A percentile compares a stretch with the other conserved stretches of the same genome.
Evolutionary conservation across 2,888 invertebrate species (phyloP).

Genomic region (Phyllotreta striolata): DNA sequence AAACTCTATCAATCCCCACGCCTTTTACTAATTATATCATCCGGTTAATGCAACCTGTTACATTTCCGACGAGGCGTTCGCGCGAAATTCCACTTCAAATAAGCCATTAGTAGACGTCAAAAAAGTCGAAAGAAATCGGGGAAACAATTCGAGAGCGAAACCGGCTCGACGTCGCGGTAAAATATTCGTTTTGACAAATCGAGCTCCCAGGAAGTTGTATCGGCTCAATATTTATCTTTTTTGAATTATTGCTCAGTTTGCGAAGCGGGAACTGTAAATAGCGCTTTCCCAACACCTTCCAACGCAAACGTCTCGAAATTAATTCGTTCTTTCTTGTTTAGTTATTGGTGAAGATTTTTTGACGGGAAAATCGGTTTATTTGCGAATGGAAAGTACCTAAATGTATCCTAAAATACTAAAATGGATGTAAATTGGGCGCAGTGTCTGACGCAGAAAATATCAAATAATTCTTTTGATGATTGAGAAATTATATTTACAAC

Average conservation of each 20-base stretch:
- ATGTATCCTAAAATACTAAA: too few relatives aligned
- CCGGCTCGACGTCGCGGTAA: background rate
- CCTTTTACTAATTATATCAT: too few relatives aligned
- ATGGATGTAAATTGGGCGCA: too few relatives aligned
- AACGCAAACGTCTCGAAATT: conserved; percentile 7
- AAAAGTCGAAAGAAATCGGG: conserved; percentile 26
- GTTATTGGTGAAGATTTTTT: background rate
- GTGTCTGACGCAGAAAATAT: too few relatives aligned
- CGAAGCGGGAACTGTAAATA: conserved; percentile 7
- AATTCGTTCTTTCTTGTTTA: conserved; percentile 2
- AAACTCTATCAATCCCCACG: too few relatives aligned
- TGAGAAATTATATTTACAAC: too few relatives aligned
- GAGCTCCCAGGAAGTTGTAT: conserved; percentile 20
- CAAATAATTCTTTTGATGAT: too few relatives aligned
- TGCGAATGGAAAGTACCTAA: too few relatives aligned
- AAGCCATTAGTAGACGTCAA: conserved; percentile 34
- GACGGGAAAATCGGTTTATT: too few relatives aligned
- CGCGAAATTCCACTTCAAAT: conserved; percentile 28
- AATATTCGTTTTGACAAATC: conserved; percentile 30
- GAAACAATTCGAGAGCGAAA: conserved; percentile 25
- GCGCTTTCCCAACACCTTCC: conserved; percentile 7
- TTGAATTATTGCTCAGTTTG: conserved; percentile 18
- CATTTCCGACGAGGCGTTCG: conserved; percentile 13
- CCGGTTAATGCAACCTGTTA: too few relatives aligned
- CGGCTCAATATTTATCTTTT: conserved; percentile 21